Evolutionary conservation across 2,888 invertebrate genomes (phyloP).

Genomic region (Hesperia comma): DNA sequence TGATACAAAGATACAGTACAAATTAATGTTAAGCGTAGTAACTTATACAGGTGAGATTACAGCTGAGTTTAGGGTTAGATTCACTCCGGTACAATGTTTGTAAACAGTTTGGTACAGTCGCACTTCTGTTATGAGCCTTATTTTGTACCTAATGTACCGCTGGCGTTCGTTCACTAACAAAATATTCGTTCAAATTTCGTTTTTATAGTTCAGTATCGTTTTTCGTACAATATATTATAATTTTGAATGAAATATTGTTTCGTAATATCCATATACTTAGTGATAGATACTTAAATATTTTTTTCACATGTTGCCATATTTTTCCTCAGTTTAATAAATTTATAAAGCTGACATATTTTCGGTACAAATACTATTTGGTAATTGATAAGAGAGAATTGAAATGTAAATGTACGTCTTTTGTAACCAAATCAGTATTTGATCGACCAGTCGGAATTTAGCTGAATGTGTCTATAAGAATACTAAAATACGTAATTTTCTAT

Average conservation of each 20-base stretch:
- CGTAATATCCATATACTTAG: neutral
- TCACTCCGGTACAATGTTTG: conserved; percentile 75
- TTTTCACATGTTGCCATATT: neutral
- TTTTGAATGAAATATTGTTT: neutral
- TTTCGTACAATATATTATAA: neutral
- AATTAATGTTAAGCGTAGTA: conserved; percentile 78
- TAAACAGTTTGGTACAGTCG: conserved; percentile 71
- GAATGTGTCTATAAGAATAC: conserved; percentile 35
- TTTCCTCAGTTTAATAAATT: neutral
- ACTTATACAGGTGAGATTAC: conserved; percentile 59
- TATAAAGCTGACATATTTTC: neutral
- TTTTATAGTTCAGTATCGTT: neutral
- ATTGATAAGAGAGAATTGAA: conserved; percentile 14
- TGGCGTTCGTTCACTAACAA: conserved; percentile 6
- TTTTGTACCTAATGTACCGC: conserved; percentile 29
- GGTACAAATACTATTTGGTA: conserved; percentile 31
- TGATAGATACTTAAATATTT: neutral
- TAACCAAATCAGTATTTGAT: conserved; percentile 25
- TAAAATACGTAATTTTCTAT: conserved; percentile 37
- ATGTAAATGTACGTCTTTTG: conserved; percentile 13
- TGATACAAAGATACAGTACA: conserved; percentile 74
- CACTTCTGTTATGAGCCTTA: conserved; percentile 52
- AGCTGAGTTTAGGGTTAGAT: conserved; percentile 55
- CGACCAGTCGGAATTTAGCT: conserved; percentile 18
- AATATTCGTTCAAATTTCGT: neutral